Conservation (phyloP, 2,797 vertebrate genomes). For the Denticeps clupeoides region DNA sequence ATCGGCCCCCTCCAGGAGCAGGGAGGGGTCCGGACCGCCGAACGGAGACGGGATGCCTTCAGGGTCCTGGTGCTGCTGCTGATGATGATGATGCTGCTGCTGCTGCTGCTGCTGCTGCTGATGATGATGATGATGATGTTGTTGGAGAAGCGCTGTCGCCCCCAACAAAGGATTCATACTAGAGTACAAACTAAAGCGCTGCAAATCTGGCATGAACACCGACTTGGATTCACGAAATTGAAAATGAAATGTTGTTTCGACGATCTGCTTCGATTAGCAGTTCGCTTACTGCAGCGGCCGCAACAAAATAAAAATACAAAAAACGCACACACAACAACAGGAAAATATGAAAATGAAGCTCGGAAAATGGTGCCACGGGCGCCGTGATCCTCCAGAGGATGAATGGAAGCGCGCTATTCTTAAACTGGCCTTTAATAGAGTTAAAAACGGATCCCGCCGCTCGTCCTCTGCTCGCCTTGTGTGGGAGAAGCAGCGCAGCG, state of each 20-base stretch:
- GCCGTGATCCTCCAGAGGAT: no score
- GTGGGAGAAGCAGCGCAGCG: constrained; percentile 32
- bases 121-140: no score
- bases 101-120: constrained; percentile 44
- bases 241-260: not conserved
- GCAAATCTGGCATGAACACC: constrained; percentile 74
- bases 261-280: no score
- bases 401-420: no score
- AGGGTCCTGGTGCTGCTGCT: constrained; percentile 52
- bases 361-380: no score
- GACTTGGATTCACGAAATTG: constrained; percentile 22
- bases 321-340: no score
- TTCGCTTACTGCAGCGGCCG: no score
- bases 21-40: constrained; percentile 39
- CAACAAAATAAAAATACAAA: no score
- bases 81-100: constrained; percentile 52
- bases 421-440: constrained; percentile 11
- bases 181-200: constrained; percentile 68
- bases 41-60: constrained; percentile 48
- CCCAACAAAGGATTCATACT: constrained; percentile 89
- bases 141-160: constrained; percentile 67
- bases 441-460: constrained; percentile 24
- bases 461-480: constrained; percentile 24
- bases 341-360: no score
- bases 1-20: constrained; percentile 45